Evolutionary conservation across 2,888 invertebrate species (phyloP), one percentile per base, ranked within the genome.

Genomic region (Ariolimax columbianus): DNA sequence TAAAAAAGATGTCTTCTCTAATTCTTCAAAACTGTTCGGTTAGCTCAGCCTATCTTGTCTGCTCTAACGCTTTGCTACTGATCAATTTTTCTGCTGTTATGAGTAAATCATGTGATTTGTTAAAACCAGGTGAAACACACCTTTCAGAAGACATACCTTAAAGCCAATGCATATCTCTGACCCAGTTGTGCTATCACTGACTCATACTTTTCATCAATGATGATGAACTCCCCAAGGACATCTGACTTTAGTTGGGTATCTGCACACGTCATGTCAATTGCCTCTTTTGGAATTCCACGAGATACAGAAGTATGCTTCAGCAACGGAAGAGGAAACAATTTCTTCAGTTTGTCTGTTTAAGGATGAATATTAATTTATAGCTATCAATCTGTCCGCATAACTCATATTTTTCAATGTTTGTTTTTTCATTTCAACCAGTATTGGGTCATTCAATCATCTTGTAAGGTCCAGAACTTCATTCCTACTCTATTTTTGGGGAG

Each of bases 261-360:
- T 38, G 92, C 92, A 87, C 93, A 94, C 33, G 92, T 91, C n/a
- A 93, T 86, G 59, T 92, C 91, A 82, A 92, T 91, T 19, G 93
- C 93, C 85, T 93, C 93, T 40, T 90, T 89, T 14, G 94, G 94
- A 70, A 94, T 93, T 26, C 93, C 93, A 38, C 89, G 88, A 19
- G 88, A 86, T 63, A 90, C 87, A 19, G 77, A 59, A 17, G 88
- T 88, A 40, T 89, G 86, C 81, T 88, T 89, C 59, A 89, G 89
- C 83, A 90, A 77, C 9, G 72, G 38, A 55, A 85, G 86, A 23
- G 89, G 90, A 38, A 88, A 88, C 75, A 90, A 83, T 30, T 87
- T 88, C 17, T 86, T 51, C 68, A 89, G 81, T 30, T 82, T 83
- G 7, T 83, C 89, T 89, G 81, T 43, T 40, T 43, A n/a, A 43